Base-by-base conservation (phyloP, 1,140 invertebrate species). In the Drosophila saltans region DNA sequence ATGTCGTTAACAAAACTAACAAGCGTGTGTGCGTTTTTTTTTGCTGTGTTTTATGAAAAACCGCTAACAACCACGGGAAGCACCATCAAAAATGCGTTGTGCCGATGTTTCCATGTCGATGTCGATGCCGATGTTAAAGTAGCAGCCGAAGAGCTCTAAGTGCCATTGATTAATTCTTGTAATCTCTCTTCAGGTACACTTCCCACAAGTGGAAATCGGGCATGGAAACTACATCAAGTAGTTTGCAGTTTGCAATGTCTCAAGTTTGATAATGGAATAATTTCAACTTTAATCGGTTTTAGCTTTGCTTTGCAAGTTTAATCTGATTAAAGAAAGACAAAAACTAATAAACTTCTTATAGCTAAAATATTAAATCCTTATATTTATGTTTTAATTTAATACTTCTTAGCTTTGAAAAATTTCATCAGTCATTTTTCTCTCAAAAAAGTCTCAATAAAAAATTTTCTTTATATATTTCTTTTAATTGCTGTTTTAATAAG, bases 1-100 rank as follows among this genome's bases (percentile, higher is more conserved):
- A 68, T 78, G 73, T 36, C 70, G 75, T 43, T 66, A 86, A 85
- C 78, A 71, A 66, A 64, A 69, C 66, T 65, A 62, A 66, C 77
- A 81, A 64, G 45, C 75, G 33, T 7, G 33, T 36, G 33, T 36
- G 3, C 33, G 26, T 41, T 39, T 59, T 59, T 58, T 66, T 43
- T 66, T 72, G 4, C 6, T 36, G 33, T 36, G 33, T 52, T 52
- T 8, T 52, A 26, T 52, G n/a, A 63, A 74, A 75, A 75, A 75
- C 66, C 67, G 72, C 72, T 70, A 78, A 74, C 71, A 78, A 70
- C 72, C 59, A 67, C 55, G 60, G 41, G 59, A 75, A 71, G 55
- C 40, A 63, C 60, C 60, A 45, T 30, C 16, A 62, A 62, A 62
- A 62, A 59, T 59, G 33, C 36, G 57, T 39, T 59, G 57, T 59